Base-by-base conservation (phyloP, 2,113 vertebrate genomes). In the Anser cygnoides region DNA sequence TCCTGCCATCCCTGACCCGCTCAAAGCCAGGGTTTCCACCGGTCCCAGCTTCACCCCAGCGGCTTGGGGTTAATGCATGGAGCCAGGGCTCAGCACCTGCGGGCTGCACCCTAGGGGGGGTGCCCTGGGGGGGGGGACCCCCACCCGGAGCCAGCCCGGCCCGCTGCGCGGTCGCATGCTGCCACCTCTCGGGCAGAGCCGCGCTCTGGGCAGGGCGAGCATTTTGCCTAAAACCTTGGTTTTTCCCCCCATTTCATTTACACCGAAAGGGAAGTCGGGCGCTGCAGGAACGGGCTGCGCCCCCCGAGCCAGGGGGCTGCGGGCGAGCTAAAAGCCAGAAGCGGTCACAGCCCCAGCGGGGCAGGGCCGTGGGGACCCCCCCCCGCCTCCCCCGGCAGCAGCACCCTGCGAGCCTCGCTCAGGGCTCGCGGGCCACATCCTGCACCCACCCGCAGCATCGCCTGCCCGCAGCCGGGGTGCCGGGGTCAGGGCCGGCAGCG, bases 101-200 rank as follows among this genome's bases (percentile, higher is more conserved):
- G 2, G 58, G 50, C 23, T 52, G 50, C 23, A 13, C 68, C 8
- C 4, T 5, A 0, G 67, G 23, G 3, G 67, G 67, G 80, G 6
- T 28, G 37, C 23, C 33, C 29, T 6, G 28, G 37, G 4, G 29
- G 11, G 11, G 2, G 54, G n/a, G 44, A 35, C 37, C 49, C 46
- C 46, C 46, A 49, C 46, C 46, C 46, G 10, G 10, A 49, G 46
- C 46, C 46, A 49, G 46, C 46, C 35, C 75, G 25, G 10, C 29
- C 35, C 13, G 54, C 9, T 11, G 20, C 10, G 8, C 22, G 63
- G 75, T 80, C 39, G 11, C 7, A 9, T 80, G 93, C 89, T 91
- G 93, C 89, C 89, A 80, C 63, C 93, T 94, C 92, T 16, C 29
- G 92, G 92, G 73, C 83, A 67, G 59, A 83, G 65, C 71, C 39